These are phyloP conservation scores for Ips typographus DNA, from an alignment of 1,140 invertebrate species.

Conservation along the genomic window DNA sequence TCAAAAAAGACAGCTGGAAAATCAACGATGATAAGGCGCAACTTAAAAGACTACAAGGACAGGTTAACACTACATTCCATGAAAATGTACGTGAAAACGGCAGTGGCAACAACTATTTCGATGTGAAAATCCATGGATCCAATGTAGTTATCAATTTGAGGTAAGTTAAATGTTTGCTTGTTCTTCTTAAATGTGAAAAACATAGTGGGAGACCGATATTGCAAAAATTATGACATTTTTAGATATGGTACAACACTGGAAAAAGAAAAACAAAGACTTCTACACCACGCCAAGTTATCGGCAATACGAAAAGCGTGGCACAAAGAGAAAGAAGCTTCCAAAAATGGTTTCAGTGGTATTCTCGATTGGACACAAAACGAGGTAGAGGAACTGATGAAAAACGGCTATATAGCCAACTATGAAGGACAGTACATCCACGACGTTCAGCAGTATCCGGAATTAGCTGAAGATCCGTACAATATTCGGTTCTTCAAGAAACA, in stretches of 20 bases:
- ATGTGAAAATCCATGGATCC: conserved; percentile 82
- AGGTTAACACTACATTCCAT: conserved; percentile 92
- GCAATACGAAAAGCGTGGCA: conserved; percentile 91
- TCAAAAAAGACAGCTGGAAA: conserved; percentile 87
- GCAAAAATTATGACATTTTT: not conserved
- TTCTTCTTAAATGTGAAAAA: no score
- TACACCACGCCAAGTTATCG: conserved; percentile 83
- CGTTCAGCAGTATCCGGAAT: conserved; percentile 82
- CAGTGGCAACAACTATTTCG: conserved; percentile 67
- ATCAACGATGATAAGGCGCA: conserved; percentile 86
- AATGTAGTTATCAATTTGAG: conserved; percentile 81
- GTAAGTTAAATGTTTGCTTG: conserved; percentile 4
- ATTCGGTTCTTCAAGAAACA: conserved; percentile 81
- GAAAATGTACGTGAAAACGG: conserved; percentile 72
- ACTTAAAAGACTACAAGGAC: conserved; percentile 82
- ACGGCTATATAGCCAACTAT: conserved; percentile 79
- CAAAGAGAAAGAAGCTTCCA: conserved; percentile 79
- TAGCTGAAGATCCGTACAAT: conserved; percentile 95
- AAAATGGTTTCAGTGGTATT: conserved; percentile 71
- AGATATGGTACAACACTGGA: conserved; percentile 87
- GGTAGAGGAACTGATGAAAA: conserved; percentile 78
- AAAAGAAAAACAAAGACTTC: conserved; percentile 81
- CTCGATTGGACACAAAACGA: conserved; percentile 77
- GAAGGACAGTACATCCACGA: conserved; percentile 91
- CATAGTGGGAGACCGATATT: no score